These are phyloP conservation scores for Antheraea yamamai DNA, from an alignment of 2,888 invertebrate species.

Conservation along the genomic window DNA sequence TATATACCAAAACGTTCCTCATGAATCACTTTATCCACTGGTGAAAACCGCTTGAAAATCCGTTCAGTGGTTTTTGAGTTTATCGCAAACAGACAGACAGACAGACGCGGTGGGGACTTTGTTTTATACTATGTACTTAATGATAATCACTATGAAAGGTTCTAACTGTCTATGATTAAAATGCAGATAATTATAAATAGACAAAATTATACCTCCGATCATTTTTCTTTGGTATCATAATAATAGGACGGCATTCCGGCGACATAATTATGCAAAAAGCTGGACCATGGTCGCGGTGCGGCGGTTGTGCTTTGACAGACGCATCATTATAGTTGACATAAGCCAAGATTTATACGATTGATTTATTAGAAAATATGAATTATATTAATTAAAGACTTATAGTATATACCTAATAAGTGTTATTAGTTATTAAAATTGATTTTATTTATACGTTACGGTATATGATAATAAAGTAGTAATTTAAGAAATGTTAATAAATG, in stretches of 20 bases:
- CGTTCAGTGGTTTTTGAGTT: too few species aligned
- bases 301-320: slow-evolving; percentile 75
- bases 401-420: not conserved
- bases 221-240: slow-evolving; percentile 80
- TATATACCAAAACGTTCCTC: too few species aligned
- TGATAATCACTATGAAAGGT: slow-evolving; percentile 27
- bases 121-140: too few species aligned
- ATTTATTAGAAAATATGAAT: slow-evolving; percentile 73
- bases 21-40: too few species aligned
- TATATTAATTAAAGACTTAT: slow-evolving; percentile 43
- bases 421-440: not conserved
- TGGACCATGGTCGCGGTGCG: slow-evolving; percentile 72
- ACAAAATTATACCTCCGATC: slow-evolving; percentile 67
- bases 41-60: too few species aligned
- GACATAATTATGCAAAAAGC: slow-evolving; percentile 80
- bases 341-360: slow-evolving; percentile 76
- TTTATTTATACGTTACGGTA: not conserved
- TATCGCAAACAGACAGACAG: too few species aligned
- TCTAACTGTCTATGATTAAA: slow-evolving; percentile 51
- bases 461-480: not conserved
- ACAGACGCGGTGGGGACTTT: too few species aligned
- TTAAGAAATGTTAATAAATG: slow-evolving; percentile 17
- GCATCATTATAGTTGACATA: slow-evolving; percentile 79
- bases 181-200: slow-evolving; percentile 62
- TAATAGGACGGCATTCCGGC: slow-evolving; percentile 75